Percentiles rank a stretch among this genome's conserved stretches.
Evolutionary conservation across 2,797 vertebrate species (phyloP).

Genomic region (Megalops cyprinoides): DNA sequence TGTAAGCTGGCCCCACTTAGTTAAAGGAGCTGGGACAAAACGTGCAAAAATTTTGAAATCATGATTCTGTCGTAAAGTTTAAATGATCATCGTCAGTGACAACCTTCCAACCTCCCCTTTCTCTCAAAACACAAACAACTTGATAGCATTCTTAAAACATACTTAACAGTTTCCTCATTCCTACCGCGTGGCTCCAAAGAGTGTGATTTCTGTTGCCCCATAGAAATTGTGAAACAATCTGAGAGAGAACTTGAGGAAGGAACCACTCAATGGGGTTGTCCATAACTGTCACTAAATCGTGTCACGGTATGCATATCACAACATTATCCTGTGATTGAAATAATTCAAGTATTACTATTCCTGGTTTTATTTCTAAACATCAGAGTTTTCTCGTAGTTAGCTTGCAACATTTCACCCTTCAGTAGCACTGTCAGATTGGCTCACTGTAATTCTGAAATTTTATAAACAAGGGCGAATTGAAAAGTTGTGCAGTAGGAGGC

Average conservation of each 20-base stretch:
- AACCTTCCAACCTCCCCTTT: not conserved
- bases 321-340: not conserved
- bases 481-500: not conserved
- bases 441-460: not conserved
- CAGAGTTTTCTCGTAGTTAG: not conserved
- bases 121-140: not conserved
- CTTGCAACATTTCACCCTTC: not conserved
- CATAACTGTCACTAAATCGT: too few relatives aligned
- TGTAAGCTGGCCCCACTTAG: too few relatives aligned
- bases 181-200: not conserved
- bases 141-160: not conserved
- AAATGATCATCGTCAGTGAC: not conserved
- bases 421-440: not conserved
- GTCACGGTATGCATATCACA: not conserved
- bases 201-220: not conserved
- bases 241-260: too few relatives aligned
- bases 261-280: too few relatives aligned
- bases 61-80: not conserved
- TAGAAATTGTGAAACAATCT: slow-evolving; percentile 1
- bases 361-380: not conserved
- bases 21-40: too few relatives aligned
- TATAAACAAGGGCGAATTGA: not conserved
- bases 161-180: not conserved
- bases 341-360: not conserved
- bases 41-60: too few relatives aligned